These are phyloP conservation scores for Phainopepla nitens DNA, from an alignment of 2,113 vertebrate species.

Conservation along the genomic window DNA sequence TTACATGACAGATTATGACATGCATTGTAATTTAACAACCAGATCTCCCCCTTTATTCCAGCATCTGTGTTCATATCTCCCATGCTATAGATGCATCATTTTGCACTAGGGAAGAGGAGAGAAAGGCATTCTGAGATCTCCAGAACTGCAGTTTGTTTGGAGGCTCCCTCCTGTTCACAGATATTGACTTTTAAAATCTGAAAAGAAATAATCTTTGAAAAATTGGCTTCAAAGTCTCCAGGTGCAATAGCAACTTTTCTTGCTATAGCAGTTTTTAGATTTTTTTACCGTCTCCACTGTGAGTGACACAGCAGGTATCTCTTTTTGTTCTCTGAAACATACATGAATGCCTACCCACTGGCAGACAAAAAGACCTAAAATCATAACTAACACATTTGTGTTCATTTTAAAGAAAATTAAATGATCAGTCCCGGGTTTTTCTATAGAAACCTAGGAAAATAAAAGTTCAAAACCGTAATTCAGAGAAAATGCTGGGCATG, in stretches of 20 bases:
- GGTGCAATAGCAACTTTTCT: not conserved
- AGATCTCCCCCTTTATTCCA: not conserved
- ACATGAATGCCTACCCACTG: not conserved
- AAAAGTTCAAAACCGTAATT: not conserved
- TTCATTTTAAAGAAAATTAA: conserved; percentile 3
- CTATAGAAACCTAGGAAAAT: not conserved
- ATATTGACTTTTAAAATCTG: conserved; percentile 8
- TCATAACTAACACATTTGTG: not conserved
- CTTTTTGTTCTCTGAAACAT: not conserved
- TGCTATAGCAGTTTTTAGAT: not conserved
- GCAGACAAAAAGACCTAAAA: not conserved
- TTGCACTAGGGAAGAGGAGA: not conserved
- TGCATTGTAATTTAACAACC: not conserved
- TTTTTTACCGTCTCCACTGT: not conserved
- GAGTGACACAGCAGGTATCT: not conserved
- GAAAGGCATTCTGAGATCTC: not conserved
- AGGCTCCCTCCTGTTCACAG: not conserved
- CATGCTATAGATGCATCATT: not conserved
- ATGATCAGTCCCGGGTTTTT: not conserved
- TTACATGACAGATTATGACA: not conserved
- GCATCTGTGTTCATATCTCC: not conserved
- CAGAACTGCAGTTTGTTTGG: conserved; percentile 10
- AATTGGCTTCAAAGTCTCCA: conserved; percentile 19
- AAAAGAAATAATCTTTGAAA: conserved; percentile 14
- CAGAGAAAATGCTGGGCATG: not conserved